Conservation (phyloP, 2,888 invertebrate species). For the Hermaeophaga mercurialis region DNA sequence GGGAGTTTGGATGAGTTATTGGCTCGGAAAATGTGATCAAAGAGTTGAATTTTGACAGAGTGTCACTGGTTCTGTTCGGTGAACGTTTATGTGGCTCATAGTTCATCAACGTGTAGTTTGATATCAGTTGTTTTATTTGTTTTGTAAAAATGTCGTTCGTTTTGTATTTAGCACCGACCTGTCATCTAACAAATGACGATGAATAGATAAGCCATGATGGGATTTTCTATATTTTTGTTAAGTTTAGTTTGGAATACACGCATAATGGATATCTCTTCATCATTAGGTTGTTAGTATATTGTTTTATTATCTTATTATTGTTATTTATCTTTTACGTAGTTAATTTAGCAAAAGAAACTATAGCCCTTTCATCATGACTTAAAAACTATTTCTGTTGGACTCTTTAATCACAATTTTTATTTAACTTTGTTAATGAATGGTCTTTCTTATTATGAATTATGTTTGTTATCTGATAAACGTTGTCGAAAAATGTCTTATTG, state of each 20-base stretch:
- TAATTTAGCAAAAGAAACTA: too few species aligned
- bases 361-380: too few species aligned
- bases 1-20: constrained; percentile 24
- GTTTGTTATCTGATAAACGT: too few species aligned
- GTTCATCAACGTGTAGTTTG: constrained; percentile 16
- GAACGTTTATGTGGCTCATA: constrained; percentile 10
- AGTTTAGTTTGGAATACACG: background rate
- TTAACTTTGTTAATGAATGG: too few species aligned
- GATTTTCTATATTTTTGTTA: background rate
- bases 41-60: constrained; percentile 17
- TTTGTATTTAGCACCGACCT: background rate
- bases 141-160: constrained; percentile 1
- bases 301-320: too few species aligned
- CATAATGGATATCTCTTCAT: too few species aligned
- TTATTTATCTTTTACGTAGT: too few species aligned
- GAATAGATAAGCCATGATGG: background rate
- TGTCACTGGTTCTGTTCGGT: constrained; percentile 10
- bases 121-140: background rate
- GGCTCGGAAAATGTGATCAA: constrained; percentile 23
- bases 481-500: too few species aligned
- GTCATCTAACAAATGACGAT: background rate
- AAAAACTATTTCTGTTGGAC: too few species aligned
- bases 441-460: too few species aligned
- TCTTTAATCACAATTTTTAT: too few species aligned
- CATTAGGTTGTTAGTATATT: too few species aligned